Evolutionary conservation across 2,888 invertebrate genomes (phyloP), one percentile per base, ranked within the genome.

Genomic region (Apeira syringaria): DNA sequence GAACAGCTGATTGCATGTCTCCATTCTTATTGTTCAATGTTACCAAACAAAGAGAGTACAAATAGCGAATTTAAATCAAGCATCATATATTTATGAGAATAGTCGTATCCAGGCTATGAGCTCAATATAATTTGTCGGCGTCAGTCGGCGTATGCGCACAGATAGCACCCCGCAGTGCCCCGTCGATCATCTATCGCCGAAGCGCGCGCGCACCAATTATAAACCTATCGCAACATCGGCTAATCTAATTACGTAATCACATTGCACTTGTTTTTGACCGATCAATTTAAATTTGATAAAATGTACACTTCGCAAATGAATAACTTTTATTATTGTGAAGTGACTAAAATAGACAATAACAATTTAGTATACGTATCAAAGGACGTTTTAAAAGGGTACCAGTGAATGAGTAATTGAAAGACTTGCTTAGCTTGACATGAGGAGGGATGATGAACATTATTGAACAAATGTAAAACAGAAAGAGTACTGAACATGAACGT

Each of bases 211-310:
- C 78, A 68, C 67, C 86, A 85, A 85, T 86, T 85, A 86, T 76
- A 50, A 20, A 61, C 63, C 68, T 73, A 78, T 76, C 77, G 65
- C 64, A 65, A 72, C 71, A 74, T 77, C 79, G 61, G 56, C 74
- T 88, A 87, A 89, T 89, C 88, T 79, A 88, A 88, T 89, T 87
- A 87, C 64, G 68, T 75, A 80, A 85, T 79, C 64, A 58, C 63
- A 58, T 71, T 74, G 61, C 65, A 68, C 71, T 77, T 82, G 81
- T 80, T 72, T 80, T 76, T 70, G 63, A 67, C 64, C 62, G 66
- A 66, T 78, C 70, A 74, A 80, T 74, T 68, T 69, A 29, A 34
- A 37, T 27, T 39, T 26, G 26, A 34, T 31, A 27, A 26, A 7
- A 24, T 24, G 25, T 8, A 17, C 13, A 20, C 20, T 47, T 38